A percentile compares a stretch with the other conserved stretches of the same genome.
Evolutionary conservation across 2,113 vertebrate genomes (phyloP).

Genomic region (Nyctibius bracteatus): DNA sequence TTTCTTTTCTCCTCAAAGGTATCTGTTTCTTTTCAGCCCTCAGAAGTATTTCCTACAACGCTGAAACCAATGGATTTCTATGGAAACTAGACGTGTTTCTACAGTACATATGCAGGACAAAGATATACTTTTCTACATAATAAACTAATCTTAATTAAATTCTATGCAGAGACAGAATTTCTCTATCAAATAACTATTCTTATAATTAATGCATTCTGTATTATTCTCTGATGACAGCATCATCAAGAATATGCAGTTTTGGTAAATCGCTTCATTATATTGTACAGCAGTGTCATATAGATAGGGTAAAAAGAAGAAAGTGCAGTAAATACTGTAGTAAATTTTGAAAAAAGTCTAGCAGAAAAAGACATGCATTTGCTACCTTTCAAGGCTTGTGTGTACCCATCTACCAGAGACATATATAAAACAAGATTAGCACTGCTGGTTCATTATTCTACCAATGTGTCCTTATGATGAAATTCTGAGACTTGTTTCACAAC

Average conservation of each 20-base stretch:
- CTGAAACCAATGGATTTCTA: not conserved
- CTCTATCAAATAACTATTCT: not conserved
- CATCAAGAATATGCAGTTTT: not conserved
- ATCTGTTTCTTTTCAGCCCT: not conserved
- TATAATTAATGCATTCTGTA: not conserved
- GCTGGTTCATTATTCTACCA: not conserved
- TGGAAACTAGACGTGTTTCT: not conserved
- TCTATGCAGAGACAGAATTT: not conserved
- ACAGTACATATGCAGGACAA: not conserved
- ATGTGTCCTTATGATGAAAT: not conserved
- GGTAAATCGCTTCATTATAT: not conserved
- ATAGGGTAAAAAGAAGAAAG: not conserved
- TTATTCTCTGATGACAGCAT: not conserved
- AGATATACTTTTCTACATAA: not conserved
- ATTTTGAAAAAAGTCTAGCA: not conserved
- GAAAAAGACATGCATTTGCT: not conserved
- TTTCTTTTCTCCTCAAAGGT: not conserved
- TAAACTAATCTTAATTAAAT: not conserved
- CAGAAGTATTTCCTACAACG: not conserved
- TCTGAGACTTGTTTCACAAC: not conserved
- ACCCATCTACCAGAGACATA: not conserved
- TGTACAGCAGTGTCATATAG: not conserved
- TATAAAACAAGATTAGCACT: not conserved
- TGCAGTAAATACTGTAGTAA: not conserved
- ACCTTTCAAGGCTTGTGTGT: not conserved